phyloP scores from a whole-genome alignment of 1,140 invertebrate species.

The Copidosoma floridanum region DNA sequence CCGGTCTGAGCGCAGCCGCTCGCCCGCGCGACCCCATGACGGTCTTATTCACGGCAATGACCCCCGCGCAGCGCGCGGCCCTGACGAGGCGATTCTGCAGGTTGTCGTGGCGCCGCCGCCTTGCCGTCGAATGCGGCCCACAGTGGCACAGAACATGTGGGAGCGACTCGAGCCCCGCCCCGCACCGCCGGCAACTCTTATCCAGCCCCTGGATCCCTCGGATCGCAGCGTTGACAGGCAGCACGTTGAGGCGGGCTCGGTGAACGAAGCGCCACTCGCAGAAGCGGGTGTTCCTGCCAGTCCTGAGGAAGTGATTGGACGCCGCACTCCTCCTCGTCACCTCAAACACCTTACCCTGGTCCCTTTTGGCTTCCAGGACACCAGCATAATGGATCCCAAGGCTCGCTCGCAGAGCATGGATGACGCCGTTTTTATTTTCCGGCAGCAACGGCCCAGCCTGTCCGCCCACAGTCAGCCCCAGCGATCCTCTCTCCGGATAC shows the following conservation, averaged over 20 bases:
- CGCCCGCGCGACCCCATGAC: constrained; percentile 22
- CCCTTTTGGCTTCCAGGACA: constrained; percentile 10
- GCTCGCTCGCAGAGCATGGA: no score
- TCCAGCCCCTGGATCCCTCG: constrained; percentile 17
- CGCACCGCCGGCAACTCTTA: constrained; percentile 37
- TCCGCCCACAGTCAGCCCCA: no score
- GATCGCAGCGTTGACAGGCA: constrained; percentile 39
- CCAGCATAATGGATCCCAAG: constrained; percentile 13
- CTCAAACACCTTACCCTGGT: constrained; percentile 34
- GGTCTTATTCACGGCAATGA: constrained; percentile 1
- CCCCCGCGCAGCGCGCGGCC: constrained; percentile 5
- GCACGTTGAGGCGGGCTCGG: constrained; percentile 39
- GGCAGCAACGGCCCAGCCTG: no score
- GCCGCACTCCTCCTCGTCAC: neutral
- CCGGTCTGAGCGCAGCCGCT: constrained; percentile 14
- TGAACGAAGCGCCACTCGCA: constrained; percentile 50
- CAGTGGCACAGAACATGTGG: constrained; percentile 44
- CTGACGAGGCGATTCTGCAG: constrained; percentile 17
- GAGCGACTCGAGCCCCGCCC: constrained; percentile 29
- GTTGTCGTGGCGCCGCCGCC: constrained; percentile 22
- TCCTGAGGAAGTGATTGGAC: constrained; percentile 36
- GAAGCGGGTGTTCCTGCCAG: constrained; percentile 38
- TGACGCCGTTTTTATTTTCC: no score
- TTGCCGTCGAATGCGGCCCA: constrained; percentile 13
- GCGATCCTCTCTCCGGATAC: no score